Evolutionary conservation across 2,888 invertebrate species (phyloP), one percentile per base, ranked within the genome.

Genomic region (Oscheius onirici): DNA sequence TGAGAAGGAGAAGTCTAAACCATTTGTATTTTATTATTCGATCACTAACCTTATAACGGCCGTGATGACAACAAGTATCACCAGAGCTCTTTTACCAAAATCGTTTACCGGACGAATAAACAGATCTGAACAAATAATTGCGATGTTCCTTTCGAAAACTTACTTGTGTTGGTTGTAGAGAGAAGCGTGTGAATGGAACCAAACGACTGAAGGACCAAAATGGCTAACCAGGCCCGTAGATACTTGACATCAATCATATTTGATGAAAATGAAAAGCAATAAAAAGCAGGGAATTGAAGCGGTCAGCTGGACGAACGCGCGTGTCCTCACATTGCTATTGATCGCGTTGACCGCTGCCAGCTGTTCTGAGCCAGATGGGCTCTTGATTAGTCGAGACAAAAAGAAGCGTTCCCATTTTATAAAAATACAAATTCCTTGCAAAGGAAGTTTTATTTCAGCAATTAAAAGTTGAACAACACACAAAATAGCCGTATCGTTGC

Each of bases 391-490:
- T 34, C 8, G 34, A 3, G 34, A 3, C 34, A n/a, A n/a, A n/a
- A n/a, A n/a, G 34, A 34, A 34, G 34, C 34, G 34, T 34, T 34
- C 34, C 3, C 34, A 34, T 8, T 34, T 34, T 34, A 6, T 34
- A 8, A 34, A 34, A 8, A 34, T 34, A 8, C 34, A 34, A 34
- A 6, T 6, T 34, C 3, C 3, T 34, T n/a, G n/a, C 46, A 46
- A 3, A 49, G 22, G 17, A 49, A 49, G 34, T 24, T 26, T 3
- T 44, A 44, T 34, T 61, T 41, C 34, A 70, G 54, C 70, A 70
- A 24, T 70, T 70, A 24, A 63, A 70, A 40, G 70, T 70, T 17
- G 70, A 70, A 41, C 70, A 70, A 43, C 70, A 70, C 10, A 70
- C 70, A 54, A 43, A 52, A 40, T 70, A 43, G 17, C 54, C 44